Evolutionary conservation across 1,140 invertebrate species (phyloP), one percentile per base, ranked within the genome.

Genomic region (Caenorhabditis latens): DNA sequence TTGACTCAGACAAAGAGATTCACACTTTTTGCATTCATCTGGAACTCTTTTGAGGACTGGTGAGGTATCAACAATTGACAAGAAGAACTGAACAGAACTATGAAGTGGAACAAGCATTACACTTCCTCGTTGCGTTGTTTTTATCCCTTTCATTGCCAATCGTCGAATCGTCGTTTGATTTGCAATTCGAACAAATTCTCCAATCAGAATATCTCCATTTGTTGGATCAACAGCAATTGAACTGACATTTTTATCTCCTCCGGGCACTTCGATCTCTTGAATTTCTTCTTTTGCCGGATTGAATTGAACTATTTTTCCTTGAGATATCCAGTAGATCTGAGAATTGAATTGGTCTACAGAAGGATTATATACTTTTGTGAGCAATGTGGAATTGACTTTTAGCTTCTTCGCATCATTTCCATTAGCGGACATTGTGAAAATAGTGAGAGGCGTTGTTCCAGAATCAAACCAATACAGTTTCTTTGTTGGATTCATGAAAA

Each of bases 271-370:
- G 13, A 79, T 50, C 21, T 79, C 71, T 11, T 48, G n/a, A 24
- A 79, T 24, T 21, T 13, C 9, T 21, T 79, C 71, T 1, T 19
- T 19, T 79, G 43, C 40, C 14, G 71, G 71, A 50, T 50, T 42
- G 46, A 79, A 79, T 79, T 79, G 43, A 50, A 79, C 40, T n/a
- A 79, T 40, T 79, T 79, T 79, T 50, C 71, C 71, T 79, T 79
- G 71, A 24, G 71, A 79, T 13, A 79, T 50, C 71, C 71, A 79
- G 24, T 79, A 79, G n/a, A 79, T 50, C 14, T 79, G 50, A 6
- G 71, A 79, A 24, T 50, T 43, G 19, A 79, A 48, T 8, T 53
- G 71, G 40, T 79, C 71, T 11, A 79, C 46, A 4, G 46, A 24
- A 11, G 71, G 71, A 50, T 79, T 79, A n/a, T 79, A 79, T 7